Conservation (phyloP, 2,888 invertebrate genomes). For the Drosophila tanythrix region DNA sequence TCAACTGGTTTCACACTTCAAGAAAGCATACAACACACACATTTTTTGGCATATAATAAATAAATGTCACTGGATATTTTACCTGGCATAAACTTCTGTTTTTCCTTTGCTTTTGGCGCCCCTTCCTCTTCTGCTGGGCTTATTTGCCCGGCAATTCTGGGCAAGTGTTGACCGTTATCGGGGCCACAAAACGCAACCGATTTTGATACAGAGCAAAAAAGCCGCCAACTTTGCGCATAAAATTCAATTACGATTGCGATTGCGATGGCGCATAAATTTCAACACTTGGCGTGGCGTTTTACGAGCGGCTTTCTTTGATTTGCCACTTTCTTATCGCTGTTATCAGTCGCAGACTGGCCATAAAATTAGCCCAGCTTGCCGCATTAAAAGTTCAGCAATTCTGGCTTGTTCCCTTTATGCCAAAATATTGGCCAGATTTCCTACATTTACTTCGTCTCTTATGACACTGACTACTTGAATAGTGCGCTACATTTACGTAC, state of each 20-base stretch:
- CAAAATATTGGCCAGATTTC: constrained; percentile 43
- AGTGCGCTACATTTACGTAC: constrained; percentile 22
- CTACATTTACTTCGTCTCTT: constrained; percentile 29
- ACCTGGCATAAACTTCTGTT: constrained; percentile 39
- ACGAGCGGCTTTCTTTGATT: constrained; percentile 53
- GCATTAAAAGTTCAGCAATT: constrained; percentile 60
- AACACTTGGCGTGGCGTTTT: constrained; percentile 58
- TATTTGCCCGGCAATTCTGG: constrained; percentile 30
- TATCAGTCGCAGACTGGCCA: constrained; percentile 59
- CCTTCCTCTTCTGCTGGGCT: background rate
- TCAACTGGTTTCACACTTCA: background rate
- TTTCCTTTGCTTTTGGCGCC: constrained; percentile 5
- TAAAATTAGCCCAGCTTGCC: constrained; percentile 61
- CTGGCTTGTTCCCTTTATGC: constrained; percentile 22
- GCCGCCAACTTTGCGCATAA: constrained; percentile 67
- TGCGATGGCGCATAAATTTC: constrained; percentile 58
- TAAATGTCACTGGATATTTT: constrained; percentile 25
- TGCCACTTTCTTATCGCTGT: constrained; percentile 62
- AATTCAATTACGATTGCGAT: constrained; percentile 73
- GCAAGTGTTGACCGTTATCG: constrained; percentile 47
- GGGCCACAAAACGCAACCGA: constrained; percentile 29
- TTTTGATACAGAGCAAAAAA: constrained; percentile 26
- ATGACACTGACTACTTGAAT: constrained; percentile 10
- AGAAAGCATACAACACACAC: background rate
- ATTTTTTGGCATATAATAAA: constrained; percentile 14